Conservation (phyloP, 2,888 invertebrate species). For the Dryobota labecula region DNA sequence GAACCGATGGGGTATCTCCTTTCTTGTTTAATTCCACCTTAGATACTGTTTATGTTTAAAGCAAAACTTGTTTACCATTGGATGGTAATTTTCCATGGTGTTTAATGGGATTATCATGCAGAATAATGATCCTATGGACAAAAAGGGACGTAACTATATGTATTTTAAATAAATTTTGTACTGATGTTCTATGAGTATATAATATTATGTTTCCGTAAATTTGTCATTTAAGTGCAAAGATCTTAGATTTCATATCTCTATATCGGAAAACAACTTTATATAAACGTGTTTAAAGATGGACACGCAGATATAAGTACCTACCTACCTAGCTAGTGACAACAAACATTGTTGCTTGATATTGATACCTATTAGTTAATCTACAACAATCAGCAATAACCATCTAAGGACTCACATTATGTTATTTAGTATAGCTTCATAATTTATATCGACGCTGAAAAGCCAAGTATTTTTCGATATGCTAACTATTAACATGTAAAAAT, state of each 20-base stretch:
- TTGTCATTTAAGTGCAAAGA: conserved; percentile 40
- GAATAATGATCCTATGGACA: conserved; percentile 2
- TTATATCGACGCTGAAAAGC: background rate
- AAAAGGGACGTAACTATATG: background rate
- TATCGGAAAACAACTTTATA: conserved; percentile 20
- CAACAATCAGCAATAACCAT: conserved; percentile 5
- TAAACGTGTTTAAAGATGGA: conserved; percentile 35
- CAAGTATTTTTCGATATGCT: background rate
- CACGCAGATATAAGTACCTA: conserved; percentile 25
- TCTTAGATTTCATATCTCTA: conserved; percentile 37
- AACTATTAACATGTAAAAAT: background rate
- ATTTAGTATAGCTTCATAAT: background rate
- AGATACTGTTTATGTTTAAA: conserved; percentile 21
- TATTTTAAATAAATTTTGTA: conserved; percentile 14
- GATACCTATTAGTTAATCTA: conserved; percentile 7
- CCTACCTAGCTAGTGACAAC: background rate
- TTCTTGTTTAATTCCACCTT: conserved; percentile 30
- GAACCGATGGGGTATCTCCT: conserved; percentile 44
- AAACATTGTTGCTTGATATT: conserved; percentile 14
- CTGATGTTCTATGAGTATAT: conserved; percentile 17
- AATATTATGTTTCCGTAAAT: conserved; percentile 34
- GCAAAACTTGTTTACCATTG: conserved; percentile 1
- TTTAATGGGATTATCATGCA: conserved; percentile 15
- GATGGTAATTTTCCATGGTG: conserved; percentile 1
- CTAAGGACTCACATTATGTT: background rate